phyloP scores from a whole-genome alignment of 2,113 vertebrate genomes.

The Eptesicus fuscus region DNA sequence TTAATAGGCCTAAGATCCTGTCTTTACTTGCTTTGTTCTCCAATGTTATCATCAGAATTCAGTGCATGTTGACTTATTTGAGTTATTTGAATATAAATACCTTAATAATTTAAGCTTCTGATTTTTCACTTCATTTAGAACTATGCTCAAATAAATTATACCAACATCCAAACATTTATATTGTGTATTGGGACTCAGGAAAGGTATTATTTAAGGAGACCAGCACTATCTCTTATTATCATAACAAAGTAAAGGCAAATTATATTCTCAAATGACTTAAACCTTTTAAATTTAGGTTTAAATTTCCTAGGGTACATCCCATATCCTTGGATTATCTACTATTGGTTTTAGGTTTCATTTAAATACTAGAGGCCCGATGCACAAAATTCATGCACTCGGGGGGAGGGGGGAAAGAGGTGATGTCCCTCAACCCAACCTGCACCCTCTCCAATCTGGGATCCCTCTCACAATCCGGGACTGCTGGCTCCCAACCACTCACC shows the following conservation, averaged over 20 bases:
- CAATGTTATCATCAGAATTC: conserved; percentile 55
- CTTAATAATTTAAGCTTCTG: conserved; percentile 64
- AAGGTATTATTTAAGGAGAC: conserved; percentile 53
- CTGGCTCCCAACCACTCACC: too few relatives aligned
- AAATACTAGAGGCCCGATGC: background rate
- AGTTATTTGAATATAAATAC: conserved; percentile 8
- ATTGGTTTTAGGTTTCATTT: background rate
- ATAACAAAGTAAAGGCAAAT: conserved; percentile 55
- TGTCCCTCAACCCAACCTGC: too few relatives aligned
- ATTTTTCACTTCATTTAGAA: conserved; percentile 69
- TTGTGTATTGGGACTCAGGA: conserved; percentile 57
- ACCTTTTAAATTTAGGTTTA: conserved; percentile 51
- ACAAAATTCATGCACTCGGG: too few relatives aligned
- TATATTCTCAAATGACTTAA: conserved; percentile 32
- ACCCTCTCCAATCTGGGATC: too few relatives aligned
- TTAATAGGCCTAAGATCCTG: conserved; percentile 31
- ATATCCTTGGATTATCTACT: background rate
- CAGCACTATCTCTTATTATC: conserved; percentile 57
- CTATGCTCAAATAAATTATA: conserved; percentile 72
- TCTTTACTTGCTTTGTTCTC: conserved; percentile 56
- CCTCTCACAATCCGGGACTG: too few relatives aligned
- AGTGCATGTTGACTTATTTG: background rate
- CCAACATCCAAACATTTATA: conserved; percentile 32
- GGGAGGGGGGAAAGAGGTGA: too few relatives aligned
- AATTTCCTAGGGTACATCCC: background rate